These are phyloP conservation scores for Ochotona curzoniae DNA, from an alignment of 2,113 vertebrate species.

Conservation along the genomic window DNA sequence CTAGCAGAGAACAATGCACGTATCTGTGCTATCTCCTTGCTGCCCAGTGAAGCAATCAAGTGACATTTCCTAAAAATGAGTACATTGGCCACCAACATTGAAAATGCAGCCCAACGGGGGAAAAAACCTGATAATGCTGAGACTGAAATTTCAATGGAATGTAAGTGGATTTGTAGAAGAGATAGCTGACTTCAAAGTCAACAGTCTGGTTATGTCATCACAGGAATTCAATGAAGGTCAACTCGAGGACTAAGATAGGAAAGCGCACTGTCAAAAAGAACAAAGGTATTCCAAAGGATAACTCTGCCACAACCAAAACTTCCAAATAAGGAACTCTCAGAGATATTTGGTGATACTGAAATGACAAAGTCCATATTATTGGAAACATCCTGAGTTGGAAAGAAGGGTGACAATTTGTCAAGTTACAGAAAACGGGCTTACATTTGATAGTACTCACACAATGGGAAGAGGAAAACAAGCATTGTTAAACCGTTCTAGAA, in stretches of 20 bases:
- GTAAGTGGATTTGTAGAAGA: neutral
- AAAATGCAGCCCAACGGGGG: neutral
- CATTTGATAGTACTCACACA: neutral
- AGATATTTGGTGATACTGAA: neutral
- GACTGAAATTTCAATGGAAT: neutral
- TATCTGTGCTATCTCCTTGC: neutral
- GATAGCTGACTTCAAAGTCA: neutral
- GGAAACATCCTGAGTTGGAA: neutral
- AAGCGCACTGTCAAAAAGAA: neutral
- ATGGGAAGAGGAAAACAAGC: neutral
- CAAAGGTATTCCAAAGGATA: neutral
- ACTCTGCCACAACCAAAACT: neutral
- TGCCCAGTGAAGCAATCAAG: neutral
- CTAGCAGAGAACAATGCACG: neutral
- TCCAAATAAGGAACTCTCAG: neutral
- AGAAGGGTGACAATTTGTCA: neutral
- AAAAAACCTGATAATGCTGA: neutral
- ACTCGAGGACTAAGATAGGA: neutral
- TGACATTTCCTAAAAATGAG: neutral
- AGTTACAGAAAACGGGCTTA: neutral
- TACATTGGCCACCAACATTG: neutral
- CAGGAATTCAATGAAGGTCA: conserved; percentile 18
- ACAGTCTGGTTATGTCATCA: neutral
- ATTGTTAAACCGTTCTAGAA: neutral
- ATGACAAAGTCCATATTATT: neutral